phyloP scores from a whole-genome alignment of 2,113 vertebrate genomes.

The Falco punctatus region DNA sequence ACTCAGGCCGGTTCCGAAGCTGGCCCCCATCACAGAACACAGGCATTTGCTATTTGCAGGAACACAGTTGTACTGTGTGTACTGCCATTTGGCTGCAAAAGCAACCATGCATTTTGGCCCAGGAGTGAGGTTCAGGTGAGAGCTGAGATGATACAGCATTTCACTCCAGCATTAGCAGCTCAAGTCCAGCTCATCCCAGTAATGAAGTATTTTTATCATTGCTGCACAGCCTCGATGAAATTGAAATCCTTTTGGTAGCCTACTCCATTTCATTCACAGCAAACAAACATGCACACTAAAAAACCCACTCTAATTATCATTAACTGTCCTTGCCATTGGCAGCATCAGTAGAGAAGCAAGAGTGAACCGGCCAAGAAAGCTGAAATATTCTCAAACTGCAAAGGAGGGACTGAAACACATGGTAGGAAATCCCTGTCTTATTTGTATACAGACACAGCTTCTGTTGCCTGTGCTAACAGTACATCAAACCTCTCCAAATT shows the following conservation, averaged over 20 bases:
- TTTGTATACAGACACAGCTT: not conserved
- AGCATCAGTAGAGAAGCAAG: not conserved
- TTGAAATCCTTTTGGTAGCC: not conserved
- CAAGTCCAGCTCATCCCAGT: not conserved
- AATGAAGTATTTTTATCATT: not conserved
- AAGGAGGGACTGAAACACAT: slow-evolving; percentile 34
- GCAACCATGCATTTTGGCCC: not conserved
- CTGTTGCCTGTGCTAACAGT: not conserved
- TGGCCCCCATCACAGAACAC: not conserved
- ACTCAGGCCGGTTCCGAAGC: not conserved
- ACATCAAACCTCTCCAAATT: not conserved
- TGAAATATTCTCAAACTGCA: slow-evolving; percentile 5
- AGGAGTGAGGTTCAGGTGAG: not conserved
- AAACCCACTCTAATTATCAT: not conserved
- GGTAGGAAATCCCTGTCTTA: slow-evolving; percentile 24
- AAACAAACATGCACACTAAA: not conserved
- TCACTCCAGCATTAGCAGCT: not conserved
- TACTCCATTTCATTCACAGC: not conserved
- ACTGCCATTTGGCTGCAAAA: not conserved
- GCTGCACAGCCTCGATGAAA: not conserved
- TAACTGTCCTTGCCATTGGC: not conserved
- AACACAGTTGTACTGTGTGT: not conserved
- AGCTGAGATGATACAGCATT: not conserved
- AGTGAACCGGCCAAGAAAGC: not conserved
- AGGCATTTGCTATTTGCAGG: not conserved